Evolutionary conservation across 2,113 vertebrate species (phyloP).

Genomic region (Hymenochirus boettgeri): DNA sequence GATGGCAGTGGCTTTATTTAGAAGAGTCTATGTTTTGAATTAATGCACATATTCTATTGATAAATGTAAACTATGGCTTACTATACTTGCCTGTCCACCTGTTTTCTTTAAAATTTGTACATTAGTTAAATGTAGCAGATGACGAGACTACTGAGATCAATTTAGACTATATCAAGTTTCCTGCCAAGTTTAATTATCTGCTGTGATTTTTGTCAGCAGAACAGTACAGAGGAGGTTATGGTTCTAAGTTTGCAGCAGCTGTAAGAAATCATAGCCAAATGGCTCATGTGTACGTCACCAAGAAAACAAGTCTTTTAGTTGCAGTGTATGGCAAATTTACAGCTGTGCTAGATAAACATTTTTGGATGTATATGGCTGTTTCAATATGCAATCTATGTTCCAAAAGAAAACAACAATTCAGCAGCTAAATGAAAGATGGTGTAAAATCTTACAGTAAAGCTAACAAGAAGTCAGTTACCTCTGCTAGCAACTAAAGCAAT

Average conservation of each 20-base stretch:
- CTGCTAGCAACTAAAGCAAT: too few relatives aligned
- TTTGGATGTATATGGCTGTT: too few relatives aligned
- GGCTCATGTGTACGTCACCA: not conserved
- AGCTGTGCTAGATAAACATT: too few relatives aligned
- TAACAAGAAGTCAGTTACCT: too few relatives aligned
- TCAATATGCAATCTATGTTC: too few relatives aligned
- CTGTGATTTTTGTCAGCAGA: constrained; percentile 21
- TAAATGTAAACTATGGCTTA: not conserved
- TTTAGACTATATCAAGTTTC: constrained; percentile 20
- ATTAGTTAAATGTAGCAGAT: not conserved
- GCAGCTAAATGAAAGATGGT: too few relatives aligned
- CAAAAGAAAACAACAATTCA: too few relatives aligned
- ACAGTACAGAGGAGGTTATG: constrained; percentile 3
- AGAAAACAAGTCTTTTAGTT: not conserved
- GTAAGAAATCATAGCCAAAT: not conserved
- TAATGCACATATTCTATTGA: not conserved
- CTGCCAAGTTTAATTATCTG: constrained; percentile 12
- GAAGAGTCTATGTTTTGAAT: not conserved
- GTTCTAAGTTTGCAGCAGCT: not conserved
- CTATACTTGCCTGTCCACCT: constrained; percentile 11
- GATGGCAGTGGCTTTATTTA: constrained; percentile 9
- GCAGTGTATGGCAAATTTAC: not conserved
- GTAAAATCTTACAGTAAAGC: too few relatives aligned
- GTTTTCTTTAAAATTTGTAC: constrained; percentile 7
- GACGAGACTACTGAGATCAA: not conserved